phyloP scores from a whole-genome alignment of 92 coral and sea anemone species.

The Diadumene lineata region DNA sequence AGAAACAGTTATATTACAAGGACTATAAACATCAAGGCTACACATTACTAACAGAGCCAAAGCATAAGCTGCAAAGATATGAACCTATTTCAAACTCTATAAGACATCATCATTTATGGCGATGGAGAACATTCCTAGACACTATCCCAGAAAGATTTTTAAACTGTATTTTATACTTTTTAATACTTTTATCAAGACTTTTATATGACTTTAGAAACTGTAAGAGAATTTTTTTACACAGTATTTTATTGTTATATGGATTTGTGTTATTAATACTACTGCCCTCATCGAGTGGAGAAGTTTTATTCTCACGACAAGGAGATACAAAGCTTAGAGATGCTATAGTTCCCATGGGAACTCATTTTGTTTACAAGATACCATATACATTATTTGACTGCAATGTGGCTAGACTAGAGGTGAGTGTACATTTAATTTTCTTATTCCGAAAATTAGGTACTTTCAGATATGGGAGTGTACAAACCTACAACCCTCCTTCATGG shows the following conservation, averaged over 20 bases:
- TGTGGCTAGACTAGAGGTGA: constrained; percentile 78
- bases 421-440: too few species aligned
- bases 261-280: background rate
- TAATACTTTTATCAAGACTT: constrained; percentile 21
- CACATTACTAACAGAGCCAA: background rate
- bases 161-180: constrained; percentile 15
- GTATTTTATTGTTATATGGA: constrained; percentile 15
- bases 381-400: constrained; percentile 66
- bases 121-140: constrained; percentile 10
- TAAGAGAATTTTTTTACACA: constrained; percentile 13
- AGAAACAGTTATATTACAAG: background rate
- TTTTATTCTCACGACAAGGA: background rate
- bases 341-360: constrained; percentile 59
- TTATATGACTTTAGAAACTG: constrained; percentile 3
- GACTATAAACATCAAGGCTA: background rate
- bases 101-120: background rate
- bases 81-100: background rate
- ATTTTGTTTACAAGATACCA: constrained; percentile 69
- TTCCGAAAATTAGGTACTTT: too few species aligned
- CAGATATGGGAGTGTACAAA: too few species aligned
- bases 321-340: constrained; percentile 37
- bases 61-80: background rate
- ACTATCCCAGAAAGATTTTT: constrained; percentile 17
- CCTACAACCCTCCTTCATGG: too few species aligned
- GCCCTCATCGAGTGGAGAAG: constrained; percentile 7